Percentiles rank a stretch among this genome's conserved stretches.
Conservation (phyloP, 37 sponge, comb jelly and placozoan genomes). For the Axinella damicornis region DNA sequence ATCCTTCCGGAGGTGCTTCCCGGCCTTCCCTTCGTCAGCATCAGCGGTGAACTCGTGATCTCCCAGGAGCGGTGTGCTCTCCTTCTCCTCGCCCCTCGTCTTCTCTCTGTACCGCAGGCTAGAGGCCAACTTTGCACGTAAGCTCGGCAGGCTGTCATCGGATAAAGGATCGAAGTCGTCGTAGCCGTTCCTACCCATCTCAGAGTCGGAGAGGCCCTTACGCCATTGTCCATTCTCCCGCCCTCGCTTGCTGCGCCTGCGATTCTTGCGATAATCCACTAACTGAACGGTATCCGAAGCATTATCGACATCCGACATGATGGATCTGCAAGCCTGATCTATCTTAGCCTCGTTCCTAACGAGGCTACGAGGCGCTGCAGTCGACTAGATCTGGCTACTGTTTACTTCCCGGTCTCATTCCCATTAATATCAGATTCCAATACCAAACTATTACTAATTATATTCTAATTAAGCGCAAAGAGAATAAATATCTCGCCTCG, state of each 20-base stretch:
- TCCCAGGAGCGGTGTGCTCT: slow-evolving; percentile 3
- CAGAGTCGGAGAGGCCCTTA: not conserved
- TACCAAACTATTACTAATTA: too few relatives aligned
- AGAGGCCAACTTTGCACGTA: slow-evolving; percentile 25
- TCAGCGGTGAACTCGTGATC: not conserved
- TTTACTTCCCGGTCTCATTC: too few relatives aligned
- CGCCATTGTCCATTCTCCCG: not conserved
- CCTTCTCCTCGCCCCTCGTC: not conserved
- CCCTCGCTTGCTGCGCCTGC: not conserved
- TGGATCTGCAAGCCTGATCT: too few relatives aligned
- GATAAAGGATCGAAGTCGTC: slow-evolving; percentile 6
- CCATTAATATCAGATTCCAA: too few relatives aligned
- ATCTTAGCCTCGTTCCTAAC: too few relatives aligned
- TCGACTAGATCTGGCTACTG: too few relatives aligned
- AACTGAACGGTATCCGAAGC: too few relatives aligned
- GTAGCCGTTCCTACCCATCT: not conserved
- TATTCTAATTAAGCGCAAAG: too few relatives aligned
- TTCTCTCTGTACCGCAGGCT: not conserved
- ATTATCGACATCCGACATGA: too few relatives aligned
- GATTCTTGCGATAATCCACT: too few relatives aligned
- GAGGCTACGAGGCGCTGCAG: too few relatives aligned
- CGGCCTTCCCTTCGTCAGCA: not conserved
- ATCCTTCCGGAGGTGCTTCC: not conserved
- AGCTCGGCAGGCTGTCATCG: slow-evolving; percentile 39
- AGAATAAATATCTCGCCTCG: too few relatives aligned